phyloP scores from a whole-genome alignment of 2,888 invertebrate genomes.

The Trachelus troglodyta region DNA sequence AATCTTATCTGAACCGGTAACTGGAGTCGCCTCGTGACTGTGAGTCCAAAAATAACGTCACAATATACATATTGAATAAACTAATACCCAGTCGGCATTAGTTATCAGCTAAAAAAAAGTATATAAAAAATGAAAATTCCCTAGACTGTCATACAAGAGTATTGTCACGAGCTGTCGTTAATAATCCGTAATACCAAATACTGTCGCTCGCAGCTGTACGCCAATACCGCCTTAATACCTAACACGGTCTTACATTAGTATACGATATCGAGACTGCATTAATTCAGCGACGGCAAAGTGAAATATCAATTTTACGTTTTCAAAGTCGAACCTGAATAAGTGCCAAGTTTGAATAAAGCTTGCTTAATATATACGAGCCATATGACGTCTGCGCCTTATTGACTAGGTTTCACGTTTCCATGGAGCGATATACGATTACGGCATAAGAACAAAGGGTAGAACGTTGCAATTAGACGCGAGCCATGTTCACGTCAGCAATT shows the following conservation, averaged over 20 bases:
- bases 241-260: not conserved
- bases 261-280: not conserved
- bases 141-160: too few species aligned
- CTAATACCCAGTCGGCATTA: too few species aligned
- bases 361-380: not conserved
- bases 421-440: not conserved
- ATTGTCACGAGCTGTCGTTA: not conserved
- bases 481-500: not conserved
- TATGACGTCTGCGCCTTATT: not conserved
- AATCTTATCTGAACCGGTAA: too few species aligned
- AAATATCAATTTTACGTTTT: not conserved
- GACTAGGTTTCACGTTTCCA: not conserved
- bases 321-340: not conserved
- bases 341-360: not conserved
- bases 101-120: too few species aligned
- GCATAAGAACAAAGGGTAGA: not conserved
- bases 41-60: too few species aligned
- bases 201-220: not conserved
- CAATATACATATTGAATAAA: too few species aligned
- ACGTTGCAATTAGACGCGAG: not conserved
- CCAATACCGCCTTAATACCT: not conserved
- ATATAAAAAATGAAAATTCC: too few species aligned
- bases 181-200: not conserved
- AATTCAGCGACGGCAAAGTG: not conserved
- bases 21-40: too few species aligned